Evolutionary conservation across 37 sponge, comb jelly and placozoan genomes (phyloP), one percentile per base, ranked within the genome.

Genomic region (Agelas oroides): DNA sequence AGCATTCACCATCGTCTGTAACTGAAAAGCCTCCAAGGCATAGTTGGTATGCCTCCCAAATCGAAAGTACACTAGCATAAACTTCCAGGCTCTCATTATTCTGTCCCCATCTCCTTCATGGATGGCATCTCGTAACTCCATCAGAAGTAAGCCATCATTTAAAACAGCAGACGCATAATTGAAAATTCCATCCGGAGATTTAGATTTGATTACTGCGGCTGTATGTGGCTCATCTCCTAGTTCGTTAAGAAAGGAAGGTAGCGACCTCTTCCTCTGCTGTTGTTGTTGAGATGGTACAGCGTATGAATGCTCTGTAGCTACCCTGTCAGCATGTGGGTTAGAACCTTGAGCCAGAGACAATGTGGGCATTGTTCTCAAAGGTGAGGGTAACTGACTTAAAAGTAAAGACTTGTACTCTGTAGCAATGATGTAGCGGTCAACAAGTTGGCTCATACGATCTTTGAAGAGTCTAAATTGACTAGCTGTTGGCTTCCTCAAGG

Each of bases 111-210:
- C 86, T 18, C 86, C 86, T 33, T 85, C 86, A 46, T 69, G 36
- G 21, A 85, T 76, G 2, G 86, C 77, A 65, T 85, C 77, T 35
- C 65, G 32, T 13, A 85, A 76, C 38, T 76, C 86, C 73, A 83
- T 20, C 37, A 85, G 59, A 17, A 76, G 58, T 40, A 85, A 31
- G 15, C 86, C 86, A 82, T 82, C 83, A 71, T 82, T 71, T 0
- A 82, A 32, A 15, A 72, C 73, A 0, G 73, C 72, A 31, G 73
- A 32, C 17, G 73, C 83, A 82, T 82, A 71, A 32, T 72, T 82
- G 53, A 40, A 60, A 1, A 82, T 63, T 28, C 73, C 59, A 82
- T 82, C 73, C 59, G 32, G 57, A 1, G 39, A 38, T 20, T 33
- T n/a, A 1, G 5, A 12, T 25, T 73, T 34, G 2, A 73, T 12